Base-by-base conservation (phyloP, 2,888 invertebrate genomes). In the Cephus pulcher region DNA sequence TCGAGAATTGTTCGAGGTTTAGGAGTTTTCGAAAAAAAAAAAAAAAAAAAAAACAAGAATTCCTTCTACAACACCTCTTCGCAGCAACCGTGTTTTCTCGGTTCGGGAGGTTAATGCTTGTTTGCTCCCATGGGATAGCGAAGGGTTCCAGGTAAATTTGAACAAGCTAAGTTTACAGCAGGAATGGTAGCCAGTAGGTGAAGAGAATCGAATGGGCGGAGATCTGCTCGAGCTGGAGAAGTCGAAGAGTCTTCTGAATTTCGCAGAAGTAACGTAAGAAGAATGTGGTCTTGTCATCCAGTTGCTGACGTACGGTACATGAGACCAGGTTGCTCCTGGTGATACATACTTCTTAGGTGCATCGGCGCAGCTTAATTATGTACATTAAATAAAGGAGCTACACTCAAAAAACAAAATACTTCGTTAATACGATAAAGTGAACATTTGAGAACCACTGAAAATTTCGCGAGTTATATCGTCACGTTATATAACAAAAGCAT, bases 281-380 rank as follows among this genome's bases (percentile, higher is more conserved):
- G 89, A 89, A 88, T 89, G 89, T 86, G 84, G 88, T 89, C 89
- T 88, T 87, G 88, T 89, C 87, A 87, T 88, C 86, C 85, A 83
- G 84, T 81, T 82, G 84, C 87, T 81, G 86, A 88, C 83, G 84
- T 88, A 89, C 89, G 88, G 89, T 89, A 88, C 87, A 85, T 85
- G 81, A 83, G 82, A 82, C 81, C 84, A 82, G 70, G 74, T 77
- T 78, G 56, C 56, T 9, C 15, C 23, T 56, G 56, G 56, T 56
- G 23, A 56, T 56, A 6, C 9, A 56, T 56, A 23, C 23, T 23
- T 15, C 23, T 56, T 56, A 56, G 56, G 23, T 23, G 23, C 23
- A 56, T 56, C 56, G 0, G 23, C 23, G 23, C 56, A 56, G 23
- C 56, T 56, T 56, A 56, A 56, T 56, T 56, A 56, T 56, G 56